Evolutionary conservation across 2,797 vertebrate species (phyloP).

Genomic region (Sciaenops ocellatus): DNA sequence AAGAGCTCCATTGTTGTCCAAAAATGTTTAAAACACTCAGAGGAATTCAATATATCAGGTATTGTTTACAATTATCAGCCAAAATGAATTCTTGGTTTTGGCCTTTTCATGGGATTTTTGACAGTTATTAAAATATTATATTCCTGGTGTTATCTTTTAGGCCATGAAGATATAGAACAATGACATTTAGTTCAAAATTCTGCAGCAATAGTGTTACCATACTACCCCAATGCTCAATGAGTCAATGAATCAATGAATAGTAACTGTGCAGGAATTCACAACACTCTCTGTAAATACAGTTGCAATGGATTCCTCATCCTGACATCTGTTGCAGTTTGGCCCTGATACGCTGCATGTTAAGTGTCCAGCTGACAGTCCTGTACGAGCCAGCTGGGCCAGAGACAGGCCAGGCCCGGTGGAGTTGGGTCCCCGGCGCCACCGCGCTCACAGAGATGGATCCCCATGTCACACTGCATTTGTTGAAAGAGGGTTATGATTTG

Average conservation of each 20-base stretch:
- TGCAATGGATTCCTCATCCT: constrained; percentile 5
- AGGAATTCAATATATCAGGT: no score
- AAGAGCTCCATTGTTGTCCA: neutral
- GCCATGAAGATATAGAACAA: no score
- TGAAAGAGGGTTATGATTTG: constrained; percentile 65
- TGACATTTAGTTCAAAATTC: no score
- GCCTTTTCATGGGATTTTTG: no score
- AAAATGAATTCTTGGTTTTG: no score
- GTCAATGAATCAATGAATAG: neutral
- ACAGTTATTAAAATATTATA: no score
- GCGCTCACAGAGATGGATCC: constrained; percentile 47
- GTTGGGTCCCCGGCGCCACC: constrained; percentile 46
- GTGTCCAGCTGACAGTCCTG: constrained; percentile 52
- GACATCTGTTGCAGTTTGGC: constrained; percentile 61
- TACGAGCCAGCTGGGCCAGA: constrained; percentile 28
- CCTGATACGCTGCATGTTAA: constrained; percentile 26
- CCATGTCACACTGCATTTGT: constrained; percentile 63
- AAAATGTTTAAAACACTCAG: no score
- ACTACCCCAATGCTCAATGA: no score
- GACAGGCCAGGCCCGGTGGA: constrained; percentile 24
- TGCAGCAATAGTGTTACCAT: no score
- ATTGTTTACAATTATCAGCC: no score
- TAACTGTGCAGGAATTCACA: neutral
- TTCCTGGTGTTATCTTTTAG: no score
- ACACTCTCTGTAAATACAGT: neutral